Conservation (phyloP, 1,140 invertebrate genomes). For the Mizuhopecten yessoensis region DNA sequence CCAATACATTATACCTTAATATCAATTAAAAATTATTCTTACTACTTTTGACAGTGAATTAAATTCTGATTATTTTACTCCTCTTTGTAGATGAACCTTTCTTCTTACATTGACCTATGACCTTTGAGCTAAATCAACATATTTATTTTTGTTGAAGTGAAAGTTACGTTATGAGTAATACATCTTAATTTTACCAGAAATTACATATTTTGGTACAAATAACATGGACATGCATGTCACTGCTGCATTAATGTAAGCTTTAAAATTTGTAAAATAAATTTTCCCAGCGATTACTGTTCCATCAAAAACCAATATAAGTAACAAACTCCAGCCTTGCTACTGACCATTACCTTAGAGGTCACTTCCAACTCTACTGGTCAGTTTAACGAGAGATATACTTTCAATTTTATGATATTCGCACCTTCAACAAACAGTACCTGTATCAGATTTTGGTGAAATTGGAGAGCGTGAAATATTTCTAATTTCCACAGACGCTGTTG, state of each 20-base stretch:
- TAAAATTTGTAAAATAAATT: not conserved
- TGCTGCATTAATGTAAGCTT: not conserved
- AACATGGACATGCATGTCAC: not conserved
- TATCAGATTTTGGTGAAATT: slow-evolving; percentile 35
- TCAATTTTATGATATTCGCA: slow-evolving; percentile 29
- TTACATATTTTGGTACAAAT: too few relatives aligned
- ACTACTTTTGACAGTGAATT: too few relatives aligned
- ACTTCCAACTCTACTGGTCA: not conserved
- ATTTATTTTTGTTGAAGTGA: too few relatives aligned
- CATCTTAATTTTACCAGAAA: too few relatives aligned
- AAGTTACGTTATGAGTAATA: too few relatives aligned
- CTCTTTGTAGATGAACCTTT: too few relatives aligned
- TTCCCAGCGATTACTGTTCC: too few relatives aligned
- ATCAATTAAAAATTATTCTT: too few relatives aligned
- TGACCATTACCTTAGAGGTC: not conserved
- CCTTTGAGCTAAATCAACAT: too few relatives aligned
- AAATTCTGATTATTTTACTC: too few relatives aligned
- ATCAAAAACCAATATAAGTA: not conserved
- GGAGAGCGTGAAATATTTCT: slow-evolving; percentile 15
- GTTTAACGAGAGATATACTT: not conserved
- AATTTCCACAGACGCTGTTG: slow-evolving; percentile 23
- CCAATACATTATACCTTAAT: too few relatives aligned
- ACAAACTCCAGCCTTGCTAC: not conserved
- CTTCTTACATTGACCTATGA: too few relatives aligned
- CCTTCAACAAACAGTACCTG: not conserved